phyloP scores from a whole-genome alignment of 1,140 invertebrate species.

The Conopomorpha cramerella region DNA sequence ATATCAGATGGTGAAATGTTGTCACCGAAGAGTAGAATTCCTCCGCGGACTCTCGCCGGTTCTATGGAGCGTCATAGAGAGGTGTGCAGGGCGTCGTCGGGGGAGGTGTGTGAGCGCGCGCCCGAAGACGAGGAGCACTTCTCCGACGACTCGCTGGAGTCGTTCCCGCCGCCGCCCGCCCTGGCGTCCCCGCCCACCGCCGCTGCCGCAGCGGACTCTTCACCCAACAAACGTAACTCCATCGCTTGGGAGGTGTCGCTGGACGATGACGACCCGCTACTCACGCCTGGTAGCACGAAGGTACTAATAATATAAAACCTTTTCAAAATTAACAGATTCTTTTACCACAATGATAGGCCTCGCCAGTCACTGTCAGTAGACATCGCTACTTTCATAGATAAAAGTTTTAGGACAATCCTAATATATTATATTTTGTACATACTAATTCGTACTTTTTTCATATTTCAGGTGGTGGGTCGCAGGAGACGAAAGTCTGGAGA shows the following conservation, averaged over 20 bases:
- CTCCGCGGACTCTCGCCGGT: constrained; percentile 69
- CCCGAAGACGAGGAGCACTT: constrained; percentile 73
- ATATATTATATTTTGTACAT: constrained; percentile 1
- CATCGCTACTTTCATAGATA: too few relatives aligned
- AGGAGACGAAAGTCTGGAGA: constrained; percentile 64
- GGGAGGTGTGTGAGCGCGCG: constrained; percentile 44
- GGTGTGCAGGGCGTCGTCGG: constrained; percentile 65
- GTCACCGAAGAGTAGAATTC: constrained; percentile 63
- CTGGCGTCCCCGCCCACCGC: constrained; percentile 47
- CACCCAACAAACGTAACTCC: constrained; percentile 72
- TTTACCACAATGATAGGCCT: too few relatives aligned
- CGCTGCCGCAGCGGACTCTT: constrained; percentile 56
- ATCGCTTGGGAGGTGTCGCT: constrained; percentile 84
- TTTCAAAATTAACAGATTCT: too few relatives aligned
- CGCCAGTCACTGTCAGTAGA: too few relatives aligned
- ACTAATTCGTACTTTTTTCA: background rate
- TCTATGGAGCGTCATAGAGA: constrained; percentile 76
- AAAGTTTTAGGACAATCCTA: too few relatives aligned
- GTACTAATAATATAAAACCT: too few relatives aligned
- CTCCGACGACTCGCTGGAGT: constrained; percentile 82
- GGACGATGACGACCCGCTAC: constrained; percentile 68
- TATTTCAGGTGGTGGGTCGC: constrained; percentile 62
- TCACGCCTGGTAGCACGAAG: constrained; percentile 75
- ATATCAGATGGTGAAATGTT: constrained; percentile 51
- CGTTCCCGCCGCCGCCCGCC: constrained; percentile 64